Base-by-base conservation (phyloP, 2,113 vertebrate genomes). In the Syngnathus scovelli region DNA sequence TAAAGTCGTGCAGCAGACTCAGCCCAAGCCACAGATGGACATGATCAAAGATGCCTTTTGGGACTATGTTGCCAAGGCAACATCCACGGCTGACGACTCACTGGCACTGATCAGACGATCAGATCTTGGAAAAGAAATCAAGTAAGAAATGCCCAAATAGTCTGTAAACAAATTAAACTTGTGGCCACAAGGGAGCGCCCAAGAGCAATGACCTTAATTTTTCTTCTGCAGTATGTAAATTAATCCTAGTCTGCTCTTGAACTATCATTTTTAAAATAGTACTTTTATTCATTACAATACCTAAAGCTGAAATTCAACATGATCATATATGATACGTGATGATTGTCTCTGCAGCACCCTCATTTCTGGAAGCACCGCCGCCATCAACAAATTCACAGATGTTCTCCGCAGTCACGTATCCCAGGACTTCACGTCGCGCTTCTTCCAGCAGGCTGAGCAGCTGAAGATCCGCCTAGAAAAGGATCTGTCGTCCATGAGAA, bases 41-140 rank as follows among this genome's bases (percentile, higher is more conserved):
- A 69, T 87, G 72, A 64, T 87, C 27, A 87, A 78, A 41, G 80
- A 88, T 70, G 79, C 85, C 41, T 90, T 90, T 69, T 89, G 86
- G 90, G 82, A 85, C 37, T 89, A 88, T 5, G 81, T 87, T 16
- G 58, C 78, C 55, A 77, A 80, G 64, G 84, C 79, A 12, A 87
- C 87, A 2, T n/a, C 46, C 13, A 86, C 74, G 0, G 84, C 87
- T 0, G 84, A 85, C 55, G 86, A 88, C 7, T 78, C 82, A 0
- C 0, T 88, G 21, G 76, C 81, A 67, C 73, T 64, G 27, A 86
- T 90, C 68, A 85, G 72, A 38, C 58, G 77, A 52, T 87, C 82
- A 0, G 64, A 81, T 39, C 1, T 90, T 13, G 82, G 77, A 13
- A 52, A 75, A 62, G 83, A 88, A 60, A 48, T 91, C 41, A 87